Conservation (phyloP, 2,797 vertebrate species). For the Lepilemur ruficaudatus region DNA sequence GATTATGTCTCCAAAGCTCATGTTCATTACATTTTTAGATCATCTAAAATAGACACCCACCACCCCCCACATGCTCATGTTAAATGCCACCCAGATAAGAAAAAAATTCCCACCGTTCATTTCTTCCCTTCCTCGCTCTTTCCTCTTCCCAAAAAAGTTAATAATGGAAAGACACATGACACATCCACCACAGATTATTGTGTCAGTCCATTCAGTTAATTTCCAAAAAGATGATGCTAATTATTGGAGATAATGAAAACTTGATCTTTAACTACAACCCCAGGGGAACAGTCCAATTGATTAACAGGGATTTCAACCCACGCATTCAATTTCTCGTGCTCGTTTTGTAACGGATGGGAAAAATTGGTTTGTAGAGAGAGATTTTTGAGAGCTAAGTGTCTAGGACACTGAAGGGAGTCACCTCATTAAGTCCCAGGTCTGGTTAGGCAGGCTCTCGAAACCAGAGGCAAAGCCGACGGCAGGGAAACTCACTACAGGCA, state of each 20-base stretch:
- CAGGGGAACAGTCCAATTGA: conserved; percentile 73
- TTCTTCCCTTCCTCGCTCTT: conserved; percentile 32
- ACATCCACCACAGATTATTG: conserved; percentile 42
- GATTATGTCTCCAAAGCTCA: conserved; percentile 25
- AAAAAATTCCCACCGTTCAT: conserved; percentile 12
- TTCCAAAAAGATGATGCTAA: conserved; percentile 75
- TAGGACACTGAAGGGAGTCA: conserved; percentile 71
- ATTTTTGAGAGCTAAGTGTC: conserved; percentile 74
- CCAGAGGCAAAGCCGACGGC: conserved; percentile 83
- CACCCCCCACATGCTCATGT: background rate
- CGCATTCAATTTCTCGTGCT: conserved; percentile 62
- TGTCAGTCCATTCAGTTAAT: conserved; percentile 74
- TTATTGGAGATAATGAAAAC: conserved; percentile 78
- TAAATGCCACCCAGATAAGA: conserved; percentile 37
- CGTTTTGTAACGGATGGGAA: conserved; percentile 62
- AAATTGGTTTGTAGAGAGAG: conserved; percentile 74
- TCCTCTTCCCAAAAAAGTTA: conserved; percentile 58
- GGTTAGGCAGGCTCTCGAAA: conserved; percentile 75
- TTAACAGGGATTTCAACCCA: conserved; percentile 76
- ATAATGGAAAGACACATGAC: conserved; percentile 68
- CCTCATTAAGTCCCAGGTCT: conserved; percentile 72
- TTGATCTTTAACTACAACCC: conserved; percentile 62
- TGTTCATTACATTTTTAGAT: background rate
- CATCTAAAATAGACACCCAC: background rate
- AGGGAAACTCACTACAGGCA: conserved; percentile 78